Percentiles rank a stretch among this genome's conserved stretches.
Evolutionary conservation across 2,113 vertebrate genomes (phyloP).

Genomic region (Tautogolabrus adspersus): DNA sequence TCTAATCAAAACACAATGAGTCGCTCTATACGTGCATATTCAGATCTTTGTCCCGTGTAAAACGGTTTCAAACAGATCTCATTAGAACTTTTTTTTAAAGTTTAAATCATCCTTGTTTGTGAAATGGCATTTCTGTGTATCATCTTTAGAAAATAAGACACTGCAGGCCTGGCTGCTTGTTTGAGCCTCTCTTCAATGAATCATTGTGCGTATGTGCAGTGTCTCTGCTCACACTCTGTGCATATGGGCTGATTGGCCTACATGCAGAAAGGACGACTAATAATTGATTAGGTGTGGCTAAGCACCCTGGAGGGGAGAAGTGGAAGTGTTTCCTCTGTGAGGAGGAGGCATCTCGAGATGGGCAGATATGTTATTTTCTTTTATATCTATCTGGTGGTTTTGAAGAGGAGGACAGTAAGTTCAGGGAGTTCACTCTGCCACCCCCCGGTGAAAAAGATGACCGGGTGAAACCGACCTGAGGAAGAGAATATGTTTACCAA

Average conservation of each 20-base stretch:
- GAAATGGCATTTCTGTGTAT: neutral
- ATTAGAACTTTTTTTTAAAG: too few species aligned
- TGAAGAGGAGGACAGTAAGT: neutral
- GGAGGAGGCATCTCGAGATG: neutral
- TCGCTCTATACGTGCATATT: too few species aligned
- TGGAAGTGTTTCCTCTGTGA: slow-evolving; percentile 21
- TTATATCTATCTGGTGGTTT: neutral
- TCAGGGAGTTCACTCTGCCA: too few species aligned
- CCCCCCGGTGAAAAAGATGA: too few species aligned
- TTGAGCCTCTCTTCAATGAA: neutral
- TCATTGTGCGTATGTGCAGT: neutral
- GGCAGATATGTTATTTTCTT: too few species aligned
- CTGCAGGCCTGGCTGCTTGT: neutral
- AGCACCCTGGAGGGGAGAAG: slow-evolving; percentile 11
- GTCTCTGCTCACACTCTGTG: neutral
- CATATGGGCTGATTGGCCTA: slow-evolving; percentile 40
- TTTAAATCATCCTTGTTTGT: neutral
- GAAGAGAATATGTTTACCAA: too few species aligned
- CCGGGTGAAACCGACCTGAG: too few species aligned
- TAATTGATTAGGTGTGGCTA: slow-evolving; percentile 46
- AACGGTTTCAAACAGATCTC: too few species aligned
- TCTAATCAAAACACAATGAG: too few species aligned
- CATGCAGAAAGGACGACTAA: slow-evolving; percentile 48
- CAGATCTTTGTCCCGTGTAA: too few species aligned
- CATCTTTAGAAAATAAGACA: neutral